Conservation (phyloP, 2,888 invertebrate genomes). For the Eurois occulta region DNA sequence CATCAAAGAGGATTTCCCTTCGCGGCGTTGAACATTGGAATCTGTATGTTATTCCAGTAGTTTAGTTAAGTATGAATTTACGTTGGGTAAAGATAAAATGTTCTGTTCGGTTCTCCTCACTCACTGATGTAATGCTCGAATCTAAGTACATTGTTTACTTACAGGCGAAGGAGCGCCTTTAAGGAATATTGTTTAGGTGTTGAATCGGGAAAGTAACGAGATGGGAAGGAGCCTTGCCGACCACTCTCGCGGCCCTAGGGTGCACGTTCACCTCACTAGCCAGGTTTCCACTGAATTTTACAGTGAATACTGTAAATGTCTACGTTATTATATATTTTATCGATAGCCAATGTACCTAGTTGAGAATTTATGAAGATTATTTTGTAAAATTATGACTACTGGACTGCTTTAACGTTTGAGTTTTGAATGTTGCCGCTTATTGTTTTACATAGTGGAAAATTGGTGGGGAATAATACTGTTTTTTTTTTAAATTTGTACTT, state of each 20-base stretch:
- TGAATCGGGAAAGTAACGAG: not conserved
- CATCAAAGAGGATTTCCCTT: no score
- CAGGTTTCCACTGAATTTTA: slow-evolving; percentile 59
- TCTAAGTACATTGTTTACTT: not conserved
- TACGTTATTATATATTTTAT: slow-evolving; percentile 59
- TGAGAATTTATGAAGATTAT: slow-evolving; percentile 19
- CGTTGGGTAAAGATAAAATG: no score
- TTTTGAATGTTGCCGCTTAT: not conserved
- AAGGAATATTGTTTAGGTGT: not conserved
- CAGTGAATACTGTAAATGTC: slow-evolving; percentile 59
- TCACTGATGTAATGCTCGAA: not conserved
- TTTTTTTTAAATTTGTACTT: not conserved
- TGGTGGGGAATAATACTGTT: not conserved
- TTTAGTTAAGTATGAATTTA: no score
- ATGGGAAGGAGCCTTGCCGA: slow-evolving; percentile 19
- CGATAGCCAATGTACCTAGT: slow-evolving; percentile 12
- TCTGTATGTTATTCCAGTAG: no score
- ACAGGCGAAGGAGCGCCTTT: not conserved
- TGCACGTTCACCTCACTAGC: slow-evolving; percentile 69
- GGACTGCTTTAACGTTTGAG: not conserved
- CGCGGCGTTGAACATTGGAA: no score
- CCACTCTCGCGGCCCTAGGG: slow-evolving; percentile 75
- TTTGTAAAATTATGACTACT: slow-evolving; percentile 19
- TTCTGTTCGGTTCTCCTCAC: no score
- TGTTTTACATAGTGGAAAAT: not conserved